Percentiles rank a stretch among this genome's conserved stretches.
Conservation (phyloP, 2,797 vertebrate species). For the Falco novaeseelandiae region DNA sequence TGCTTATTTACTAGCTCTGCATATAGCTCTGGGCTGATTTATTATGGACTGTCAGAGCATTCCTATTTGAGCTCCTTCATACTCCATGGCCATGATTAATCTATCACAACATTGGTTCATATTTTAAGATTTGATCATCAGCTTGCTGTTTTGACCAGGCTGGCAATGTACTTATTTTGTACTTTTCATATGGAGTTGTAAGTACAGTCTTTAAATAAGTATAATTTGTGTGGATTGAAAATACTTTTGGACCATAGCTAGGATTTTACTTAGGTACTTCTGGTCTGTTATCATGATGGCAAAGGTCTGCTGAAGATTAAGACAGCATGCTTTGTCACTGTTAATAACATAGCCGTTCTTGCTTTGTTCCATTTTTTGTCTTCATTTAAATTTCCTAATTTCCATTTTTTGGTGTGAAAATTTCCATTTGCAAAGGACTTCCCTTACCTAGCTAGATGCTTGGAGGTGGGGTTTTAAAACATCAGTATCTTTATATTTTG, state of each 20-base stretch:
- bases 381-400: background rate
- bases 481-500: background rate
- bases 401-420: background rate
- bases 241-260: background rate
- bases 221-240: background rate
- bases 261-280: background rate
- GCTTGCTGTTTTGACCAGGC: background rate
- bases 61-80: background rate
- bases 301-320: background rate
- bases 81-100: background rate
- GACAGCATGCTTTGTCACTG: background rate
- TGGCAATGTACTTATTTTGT: background rate
- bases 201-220: background rate
- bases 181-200: background rate
- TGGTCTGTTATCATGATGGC: background rate
- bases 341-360: background rate
- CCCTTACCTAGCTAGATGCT: background rate
- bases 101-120: background rate
- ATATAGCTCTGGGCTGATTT: background rate
- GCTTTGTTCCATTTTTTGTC: background rate
- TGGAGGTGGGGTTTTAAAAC: background rate
- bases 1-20: background rate
- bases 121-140: background rate
- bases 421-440: background rate
- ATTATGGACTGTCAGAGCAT: background rate